Percentiles rank a stretch among this genome's conserved stretches.
These are phyloP conservation scores for Mus minutoides DNA, from an alignment of 2,797 vertebrate species.

Conservation along the genomic window DNA sequence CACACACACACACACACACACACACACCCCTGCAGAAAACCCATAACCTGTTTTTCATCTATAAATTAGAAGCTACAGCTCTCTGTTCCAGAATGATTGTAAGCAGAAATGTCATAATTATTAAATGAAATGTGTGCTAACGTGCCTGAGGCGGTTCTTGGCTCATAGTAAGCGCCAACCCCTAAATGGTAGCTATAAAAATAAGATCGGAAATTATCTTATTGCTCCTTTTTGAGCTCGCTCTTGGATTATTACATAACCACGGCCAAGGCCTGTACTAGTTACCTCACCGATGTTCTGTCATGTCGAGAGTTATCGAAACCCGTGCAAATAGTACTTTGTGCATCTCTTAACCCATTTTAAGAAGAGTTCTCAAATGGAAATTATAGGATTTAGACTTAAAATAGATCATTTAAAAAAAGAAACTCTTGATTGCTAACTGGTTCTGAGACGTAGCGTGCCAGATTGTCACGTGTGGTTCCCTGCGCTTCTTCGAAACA, in stretches of 20 bases:
- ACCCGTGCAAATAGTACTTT: background rate
- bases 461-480: slow-evolving; percentile 15
- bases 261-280: background rate
- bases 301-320: slow-evolving; percentile 25
- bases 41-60: background rate
- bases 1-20: background rate
- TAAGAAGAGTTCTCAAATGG: slow-evolving; percentile 43
- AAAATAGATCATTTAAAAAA: slow-evolving; percentile 61
- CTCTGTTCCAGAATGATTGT: background rate
- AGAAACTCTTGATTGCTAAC: slow-evolving; percentile 35
- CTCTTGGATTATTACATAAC: background rate
- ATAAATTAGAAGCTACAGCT: background rate
- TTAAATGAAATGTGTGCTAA: slow-evolving; percentile 28
- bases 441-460: slow-evolving; percentile 11
- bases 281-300: slow-evolving; percentile 36
- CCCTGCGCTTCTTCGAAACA: slow-evolving; percentile 29
- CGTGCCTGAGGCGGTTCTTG: background rate
- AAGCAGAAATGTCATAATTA: slow-evolving; percentile 44
- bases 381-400: slow-evolving; percentile 50
- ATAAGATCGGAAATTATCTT: slow-evolving; percentile 52
- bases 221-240: background rate
- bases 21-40: too few species aligned
- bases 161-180: background rate
- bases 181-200: slow-evolving; percentile 61
- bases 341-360: background rate